Base-by-base conservation (phyloP, 2,888 invertebrate species). In the Thereva unica region DNA sequence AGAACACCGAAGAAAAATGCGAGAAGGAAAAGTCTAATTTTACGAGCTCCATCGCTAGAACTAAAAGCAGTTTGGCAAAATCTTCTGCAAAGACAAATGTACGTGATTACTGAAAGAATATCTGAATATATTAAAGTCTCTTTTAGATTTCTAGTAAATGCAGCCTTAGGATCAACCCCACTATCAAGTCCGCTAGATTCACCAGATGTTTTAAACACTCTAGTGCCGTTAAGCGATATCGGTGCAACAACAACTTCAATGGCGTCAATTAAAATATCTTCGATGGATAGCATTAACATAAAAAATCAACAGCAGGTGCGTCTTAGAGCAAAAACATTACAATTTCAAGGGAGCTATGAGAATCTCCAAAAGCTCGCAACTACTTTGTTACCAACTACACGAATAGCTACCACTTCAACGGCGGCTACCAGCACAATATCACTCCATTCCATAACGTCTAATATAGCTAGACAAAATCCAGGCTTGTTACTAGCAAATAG, bases 61-160 rank as follows among this genome's bases (percentile, higher is more conserved):
- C 81, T 93, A 45, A 94, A 94, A 78, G 93, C 93, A 44, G 92
- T 93, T 6, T 94, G 93, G 93, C 93, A 93, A 81, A 93, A 92
- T 80, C 84, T 93, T 66, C 84, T 94, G 35, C 92, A 93, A 75
- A 84, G 93, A 70, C 93, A 93, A 83, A 92, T 93, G 93, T 93
- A 81, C 88, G 89, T 69, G 8, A n/a, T n/a, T 23, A 40, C 10
- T 47, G 7, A 45, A 37, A 37, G 8, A n/a, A 8, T 47, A n/a
- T 47, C 6, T 7, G 52, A 52, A 52, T 5, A 52, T 47, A 5
- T n/a, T 47, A n/a, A 42, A 6, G 50, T 47, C 52, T 5, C 40
- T 84, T 85, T 72, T 84, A 92, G 93, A 84, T 91, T 90, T 81
- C 88, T 91, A 75, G 88, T 92, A 67, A 92, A 92, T 81, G 89